Base-by-base conservation (phyloP, 2,797 vertebrate species). In the Tarsius wallacei region DNA sequence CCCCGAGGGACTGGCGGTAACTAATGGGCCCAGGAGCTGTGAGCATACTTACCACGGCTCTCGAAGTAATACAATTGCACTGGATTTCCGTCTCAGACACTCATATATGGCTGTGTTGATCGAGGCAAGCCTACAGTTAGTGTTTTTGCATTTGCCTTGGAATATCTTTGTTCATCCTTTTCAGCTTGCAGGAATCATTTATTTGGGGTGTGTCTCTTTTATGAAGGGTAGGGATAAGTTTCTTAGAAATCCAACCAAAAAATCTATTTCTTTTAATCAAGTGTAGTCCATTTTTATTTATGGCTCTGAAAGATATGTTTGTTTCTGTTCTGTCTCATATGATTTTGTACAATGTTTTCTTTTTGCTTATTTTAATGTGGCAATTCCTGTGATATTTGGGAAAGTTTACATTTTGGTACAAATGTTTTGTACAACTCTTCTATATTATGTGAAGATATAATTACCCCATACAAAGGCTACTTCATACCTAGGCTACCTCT, bases 361-460 rank as follows among this genome's bases (percentile, higher is more conserved):
- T 81, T 93, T 86, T 77, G 24, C 53, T 90, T 74, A 63, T 70
- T 83, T 96, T 70, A 86, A 66, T n/a, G 28, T 78, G n/a, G 47
- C 64, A 64, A 73, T 92, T 28, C 36, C 76, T 87, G 12, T 28
- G 3, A 12, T 57, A 71, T 84, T 73, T 86, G 83, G 17, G 24
- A 68, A 88, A 36, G 17, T 73, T 87, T 73, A 11, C 80, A 78
- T 71, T 92, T 87, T 61, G 80, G 36, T 19, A 28, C 33, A 66
- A 33, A 49, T 64, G 57, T 47, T 70, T 92, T 73, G 31, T n/a
- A 31, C 12, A 76, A 76, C 24, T 78, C 51, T 76, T 36, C 63
- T 76, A 1, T 53, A 59, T 47, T 80, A 17, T 22, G 51, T 78
- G 73, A 95, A 91, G 42, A 2, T 19, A n/a, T 21, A 42, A 55